Evolutionary conservation across 2,888 invertebrate genomes (phyloP).

Genomic region (Pandemis corylana): DNA sequence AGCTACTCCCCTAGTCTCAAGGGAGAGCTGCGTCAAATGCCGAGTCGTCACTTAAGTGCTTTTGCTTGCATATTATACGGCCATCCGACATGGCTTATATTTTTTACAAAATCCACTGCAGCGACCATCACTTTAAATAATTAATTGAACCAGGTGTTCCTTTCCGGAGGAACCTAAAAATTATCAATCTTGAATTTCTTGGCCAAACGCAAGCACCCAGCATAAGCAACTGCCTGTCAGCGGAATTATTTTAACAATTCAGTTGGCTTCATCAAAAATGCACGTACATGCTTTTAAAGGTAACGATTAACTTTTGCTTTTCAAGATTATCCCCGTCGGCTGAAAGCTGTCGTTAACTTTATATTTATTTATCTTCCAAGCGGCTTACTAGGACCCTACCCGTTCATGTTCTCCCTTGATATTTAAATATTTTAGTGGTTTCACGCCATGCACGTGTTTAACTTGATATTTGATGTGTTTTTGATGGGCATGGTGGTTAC

Average conservation of each 20-base stretch:
- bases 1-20: slow-evolving; percentile 13
- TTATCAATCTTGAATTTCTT: too few relatives aligned
- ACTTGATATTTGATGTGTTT: slow-evolving; percentile 40
- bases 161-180: too few relatives aligned
- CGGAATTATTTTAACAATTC: slow-evolving; percentile 5
- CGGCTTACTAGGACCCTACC: slow-evolving; percentile 27
- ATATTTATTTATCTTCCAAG: slow-evolving; percentile 36
- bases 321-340: slow-evolving; percentile 21
- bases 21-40: slow-evolving; percentile 22
- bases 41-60: slow-evolving; percentile 27
- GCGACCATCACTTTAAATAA: too few relatives aligned
- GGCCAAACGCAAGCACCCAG: too few relatives aligned
- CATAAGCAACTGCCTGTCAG: background rate
- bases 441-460: slow-evolving; percentile 36
- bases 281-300: slow-evolving; percentile 10
- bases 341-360: slow-evolving; percentile 30
- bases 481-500: slow-evolving; percentile 14
- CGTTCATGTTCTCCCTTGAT: slow-evolving; percentile 7
- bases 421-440: slow-evolving; percentile 42
- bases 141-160: too few relatives aligned
- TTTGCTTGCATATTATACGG: slow-evolving; percentile 27
- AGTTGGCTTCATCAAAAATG: background rate
- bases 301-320: slow-evolving; percentile 25
- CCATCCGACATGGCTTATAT: background rate
- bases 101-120: background rate